phyloP scores from a whole-genome alignment of 2,888 invertebrate genomes.

The Drosophila affinis region DNA sequence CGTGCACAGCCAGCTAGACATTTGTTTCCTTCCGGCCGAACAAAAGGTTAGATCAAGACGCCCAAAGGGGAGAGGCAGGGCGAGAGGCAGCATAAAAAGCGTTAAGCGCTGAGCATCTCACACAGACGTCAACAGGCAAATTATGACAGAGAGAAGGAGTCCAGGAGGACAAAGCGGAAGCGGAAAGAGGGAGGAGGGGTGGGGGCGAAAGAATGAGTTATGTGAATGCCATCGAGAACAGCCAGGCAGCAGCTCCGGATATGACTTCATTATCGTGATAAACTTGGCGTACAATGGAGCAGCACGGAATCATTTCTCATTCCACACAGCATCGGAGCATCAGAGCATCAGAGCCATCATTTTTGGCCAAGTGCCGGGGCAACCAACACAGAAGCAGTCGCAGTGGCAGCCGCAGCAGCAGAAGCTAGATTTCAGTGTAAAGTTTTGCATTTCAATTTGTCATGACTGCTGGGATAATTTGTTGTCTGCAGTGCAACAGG shows the following conservation, averaged over 20 bases:
- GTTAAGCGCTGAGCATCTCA: conserved; percentile 51
- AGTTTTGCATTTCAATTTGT: conserved; percentile 66
- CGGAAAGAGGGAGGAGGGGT: not conserved
- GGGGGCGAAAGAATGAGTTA: conserved; percentile 53
- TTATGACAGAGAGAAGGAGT: conserved; percentile 63
- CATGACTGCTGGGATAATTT: conserved; percentile 30
- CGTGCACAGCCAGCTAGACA: conserved; percentile 57
- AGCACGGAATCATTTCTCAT: conserved; percentile 47
- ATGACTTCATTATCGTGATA: conserved; percentile 76
- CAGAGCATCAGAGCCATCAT: not conserved
- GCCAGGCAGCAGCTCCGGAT: conserved; percentile 40
- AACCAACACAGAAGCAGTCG: conserved; percentile 16
- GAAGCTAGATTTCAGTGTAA: conserved; percentile 21
- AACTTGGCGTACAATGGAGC: conserved; percentile 61
- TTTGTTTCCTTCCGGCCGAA: conserved; percentile 74
- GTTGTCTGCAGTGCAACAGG: conserved; percentile 19
- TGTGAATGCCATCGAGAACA: conserved; percentile 63
- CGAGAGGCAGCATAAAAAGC: conserved; percentile 47
- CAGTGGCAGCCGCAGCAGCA: conserved; percentile 22
- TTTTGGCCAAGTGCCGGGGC: conserved; percentile 36
- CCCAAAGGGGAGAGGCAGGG: not conserved
- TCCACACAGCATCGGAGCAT: too few species aligned
- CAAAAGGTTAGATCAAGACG: conserved; percentile 44
- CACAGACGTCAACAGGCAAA: conserved; percentile 70
- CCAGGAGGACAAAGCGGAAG: not conserved